A percentile compares a stretch with the other conserved stretches of the same genome.
These are phyloP conservation scores for Cynaeus angustus DNA, from an alignment of 2,888 invertebrate genomes.

Conservation along the genomic window DNA sequence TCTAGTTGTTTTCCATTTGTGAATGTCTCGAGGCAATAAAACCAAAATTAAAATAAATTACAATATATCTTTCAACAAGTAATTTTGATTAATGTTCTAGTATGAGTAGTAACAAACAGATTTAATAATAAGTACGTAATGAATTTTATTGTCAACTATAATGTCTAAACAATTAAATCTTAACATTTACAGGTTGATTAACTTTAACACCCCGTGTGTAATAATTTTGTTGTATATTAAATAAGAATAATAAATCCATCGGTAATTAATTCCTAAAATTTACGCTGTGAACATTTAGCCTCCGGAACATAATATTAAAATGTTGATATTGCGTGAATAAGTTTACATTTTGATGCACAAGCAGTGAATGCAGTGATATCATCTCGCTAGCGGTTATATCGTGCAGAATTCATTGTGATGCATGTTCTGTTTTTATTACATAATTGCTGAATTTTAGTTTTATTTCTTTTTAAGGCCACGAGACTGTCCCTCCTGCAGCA, in stretches of 20 bases:
- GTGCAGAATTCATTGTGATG: conserved; percentile 23
- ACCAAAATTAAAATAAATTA: not conserved
- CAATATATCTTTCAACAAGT: not conserved
- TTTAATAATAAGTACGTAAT: no score
- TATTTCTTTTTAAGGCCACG: conserved; percentile 11
- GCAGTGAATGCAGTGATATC: conserved; percentile 10
- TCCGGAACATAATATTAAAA: conserved; percentile 1
- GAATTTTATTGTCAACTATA: no score
- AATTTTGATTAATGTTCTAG: no score
- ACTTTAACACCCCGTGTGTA: no score
- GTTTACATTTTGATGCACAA: conserved; percentile 26
- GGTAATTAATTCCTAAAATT: no score
- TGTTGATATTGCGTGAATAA: conserved; percentile 14
- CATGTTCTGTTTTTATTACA: conserved; percentile 19
- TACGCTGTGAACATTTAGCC: not conserved
- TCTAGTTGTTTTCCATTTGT: not conserved
- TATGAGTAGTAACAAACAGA: no score
- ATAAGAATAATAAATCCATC: no score
- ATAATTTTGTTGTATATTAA: no score
- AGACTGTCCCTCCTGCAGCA: conserved; percentile 8
- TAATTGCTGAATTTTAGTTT: conserved; percentile 21
- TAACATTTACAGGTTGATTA: no score
- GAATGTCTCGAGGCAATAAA: not conserved
- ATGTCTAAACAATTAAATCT: not conserved
- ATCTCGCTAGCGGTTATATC: conserved; percentile 17